Conservation (phyloP, 2,797 vertebrate genomes). For the Limosa lapponica region DNA sequence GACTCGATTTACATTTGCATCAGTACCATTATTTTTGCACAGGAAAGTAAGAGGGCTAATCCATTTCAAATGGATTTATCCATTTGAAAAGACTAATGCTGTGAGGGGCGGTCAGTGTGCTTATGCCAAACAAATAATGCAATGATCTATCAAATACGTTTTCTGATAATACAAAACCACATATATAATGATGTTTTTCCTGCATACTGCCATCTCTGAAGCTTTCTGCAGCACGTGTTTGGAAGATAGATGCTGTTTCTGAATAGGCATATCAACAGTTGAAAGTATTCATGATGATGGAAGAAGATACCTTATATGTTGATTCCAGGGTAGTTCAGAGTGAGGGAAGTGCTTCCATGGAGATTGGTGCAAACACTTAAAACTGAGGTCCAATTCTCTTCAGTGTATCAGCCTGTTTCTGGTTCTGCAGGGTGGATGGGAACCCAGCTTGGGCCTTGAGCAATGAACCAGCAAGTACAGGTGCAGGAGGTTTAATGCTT, state of each 20-base stretch:
- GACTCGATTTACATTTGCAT: conserved; percentile 51
- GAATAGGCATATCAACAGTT: background rate
- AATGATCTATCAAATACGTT: background rate
- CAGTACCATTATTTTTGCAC: background rate
- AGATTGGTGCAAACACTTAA: background rate
- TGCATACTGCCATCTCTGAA: background rate
- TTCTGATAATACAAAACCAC: background rate
- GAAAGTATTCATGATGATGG: background rate
- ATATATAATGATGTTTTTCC: background rate
- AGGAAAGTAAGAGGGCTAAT: conserved; percentile 29
- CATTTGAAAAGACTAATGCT: conserved; percentile 39
- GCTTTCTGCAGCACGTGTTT: background rate
- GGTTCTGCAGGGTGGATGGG: background rate
- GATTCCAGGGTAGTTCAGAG: background rate
- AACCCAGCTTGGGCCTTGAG: background rate
- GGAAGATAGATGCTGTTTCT: background rate
- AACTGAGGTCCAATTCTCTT: background rate
- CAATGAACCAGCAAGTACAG: background rate
- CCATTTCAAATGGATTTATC: conserved; percentile 54
- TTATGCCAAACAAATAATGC: conserved; percentile 28
- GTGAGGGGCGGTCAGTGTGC: background rate
- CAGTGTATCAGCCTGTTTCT: background rate
- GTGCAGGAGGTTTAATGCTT: background rate
- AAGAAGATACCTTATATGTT: background rate
- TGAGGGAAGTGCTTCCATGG: background rate